Base-by-base conservation (phyloP, 2,113 vertebrate species). In the Pungitius pungitius region DNA sequence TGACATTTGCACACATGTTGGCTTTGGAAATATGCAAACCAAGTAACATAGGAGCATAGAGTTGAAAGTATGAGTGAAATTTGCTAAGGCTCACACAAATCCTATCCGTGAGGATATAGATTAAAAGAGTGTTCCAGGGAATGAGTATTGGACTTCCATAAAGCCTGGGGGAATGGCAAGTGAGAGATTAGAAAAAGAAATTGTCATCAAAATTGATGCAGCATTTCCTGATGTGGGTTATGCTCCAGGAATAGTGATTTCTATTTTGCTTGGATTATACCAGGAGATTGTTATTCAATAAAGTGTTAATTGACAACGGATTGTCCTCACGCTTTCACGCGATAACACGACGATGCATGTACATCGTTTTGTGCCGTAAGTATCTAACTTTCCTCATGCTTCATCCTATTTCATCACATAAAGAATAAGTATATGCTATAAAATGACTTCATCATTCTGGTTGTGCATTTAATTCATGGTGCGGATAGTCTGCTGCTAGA, bases 151-250 rank as follows among this genome's bases (percentile, higher is more conserved):
- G 13, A 60, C 17, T 69, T 75, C 51, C 39, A 59, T 66, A 33
- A 76, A 66, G 39, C 43, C 55, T 18, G 10, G n/a, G 4, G 18
- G 15, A n/a, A 10, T 18, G 1, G 22, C 13, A 39, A 30, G 18
- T 7, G 6, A 55, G 47, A 67, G 39, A 61, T 71, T 47, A 75
- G 18, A 63, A 56, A 49, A 61, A 54, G 2, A 39, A 71, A 70
- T 7, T 30, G 37, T 24, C 12, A 10, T 24, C 12, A 60, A 37
- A 49, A 65, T 42, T 3, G 4, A 57, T 47, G 75, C 20, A 33
- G 42, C 51, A 24, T 13, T 63, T 42, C 35, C 56, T 60, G 6
- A 8, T 40, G 20, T 61, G 17, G n/a, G 15, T 62, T 12, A 69
- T 59, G 27, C 45, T n/a, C 17, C 14, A 60, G 20, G 4, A 60